These are phyloP conservation scores for Nephrocerus scutellatus DNA, from an alignment of 2,888 invertebrate species.

Conservation along the genomic window DNA sequence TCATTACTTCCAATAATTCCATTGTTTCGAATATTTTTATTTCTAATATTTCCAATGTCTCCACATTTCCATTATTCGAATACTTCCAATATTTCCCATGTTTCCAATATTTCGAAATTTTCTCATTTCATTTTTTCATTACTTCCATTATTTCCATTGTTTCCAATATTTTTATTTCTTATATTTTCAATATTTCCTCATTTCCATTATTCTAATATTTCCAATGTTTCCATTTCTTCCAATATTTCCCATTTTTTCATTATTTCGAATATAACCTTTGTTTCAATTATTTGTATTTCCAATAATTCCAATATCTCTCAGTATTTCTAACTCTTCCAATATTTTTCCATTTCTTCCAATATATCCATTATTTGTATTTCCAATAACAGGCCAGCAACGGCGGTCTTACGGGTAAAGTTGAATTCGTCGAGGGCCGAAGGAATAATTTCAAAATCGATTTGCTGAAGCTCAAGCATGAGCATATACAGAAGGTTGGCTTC, in stretches of 20 bases:
- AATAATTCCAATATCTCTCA: not conserved
- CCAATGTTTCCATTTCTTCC: too few species aligned
- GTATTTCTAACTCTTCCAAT: not conserved
- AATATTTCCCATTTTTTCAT: not conserved
- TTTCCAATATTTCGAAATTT: not conserved
- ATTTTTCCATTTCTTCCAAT: not conserved
- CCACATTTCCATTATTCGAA: too few species aligned
- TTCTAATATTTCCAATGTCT: not conserved
- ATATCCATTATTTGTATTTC: too few species aligned
- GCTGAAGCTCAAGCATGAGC: slow-evolving; percentile 70
- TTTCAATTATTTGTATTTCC: not conserved
- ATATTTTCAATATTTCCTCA: too few species aligned
- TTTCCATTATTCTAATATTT: too few species aligned
- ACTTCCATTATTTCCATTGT: not conserved
- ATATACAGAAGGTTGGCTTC: slow-evolving; percentile 71
- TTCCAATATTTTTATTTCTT: not conserved
- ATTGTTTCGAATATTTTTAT: not conserved
- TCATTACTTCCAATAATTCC: not conserved
- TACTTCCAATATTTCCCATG: not conserved
- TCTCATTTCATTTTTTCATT: not conserved
- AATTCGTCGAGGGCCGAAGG: slow-evolving; percentile 78
- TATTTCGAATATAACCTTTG: not conserved
- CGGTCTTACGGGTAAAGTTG: slow-evolving; percentile 81
- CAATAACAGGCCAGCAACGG: slow-evolving; percentile 63
- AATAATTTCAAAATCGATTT: slow-evolving; percentile 80